Conservation (phyloP, 2,888 invertebrate species). For the Nomada fucata region DNA sequence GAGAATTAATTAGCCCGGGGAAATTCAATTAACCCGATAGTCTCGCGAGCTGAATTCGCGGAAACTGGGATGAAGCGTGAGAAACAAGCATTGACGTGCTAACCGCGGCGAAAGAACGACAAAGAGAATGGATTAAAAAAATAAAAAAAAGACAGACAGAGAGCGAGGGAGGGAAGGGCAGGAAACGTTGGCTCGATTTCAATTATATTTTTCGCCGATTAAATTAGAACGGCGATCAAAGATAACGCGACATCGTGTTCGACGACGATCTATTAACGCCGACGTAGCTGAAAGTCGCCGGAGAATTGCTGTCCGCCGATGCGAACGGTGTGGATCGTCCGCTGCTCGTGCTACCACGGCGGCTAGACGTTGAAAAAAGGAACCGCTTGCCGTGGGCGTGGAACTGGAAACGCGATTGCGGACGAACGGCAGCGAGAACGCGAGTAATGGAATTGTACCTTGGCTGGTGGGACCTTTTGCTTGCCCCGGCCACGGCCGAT, state of each 20-base stretch:
- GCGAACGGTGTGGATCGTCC: not conserved
- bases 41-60: conserved; percentile 24
- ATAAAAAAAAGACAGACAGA: not conserved
- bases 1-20: conserved; percentile 44
- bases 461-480: conserved; percentile 55
- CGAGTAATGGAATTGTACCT: conserved; percentile 61
- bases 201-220: conserved; percentile 56
- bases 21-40: conserved; percentile 51
- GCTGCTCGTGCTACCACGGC: not conserved
- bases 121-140: not conserved
- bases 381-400: conserved; percentile 37
- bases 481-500: conserved; percentile 23
- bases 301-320: conserved; percentile 26
- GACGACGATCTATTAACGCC: conserved; percentile 54
- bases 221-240: conserved; percentile 40
- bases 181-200: conserved; percentile 39
- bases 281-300: conserved; percentile 40
- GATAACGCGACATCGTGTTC: conserved; percentile 43
- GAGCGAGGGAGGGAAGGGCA: not conserved
- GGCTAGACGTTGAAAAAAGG: conserved; percentile 29
- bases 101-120: not conserved
- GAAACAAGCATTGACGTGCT: conserved; percentile 15
- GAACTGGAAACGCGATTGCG: conserved; percentile 65
- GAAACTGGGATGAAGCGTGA: conserved; percentile 17
- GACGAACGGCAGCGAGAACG: conserved; percentile 51